A percentile compares a stretch with the other conserved stretches of the same genome.
These are phyloP conservation scores for Phenacoccus solenopsis DNA, from an alignment of 1,140 invertebrate species.

Conservation along the genomic window DNA sequence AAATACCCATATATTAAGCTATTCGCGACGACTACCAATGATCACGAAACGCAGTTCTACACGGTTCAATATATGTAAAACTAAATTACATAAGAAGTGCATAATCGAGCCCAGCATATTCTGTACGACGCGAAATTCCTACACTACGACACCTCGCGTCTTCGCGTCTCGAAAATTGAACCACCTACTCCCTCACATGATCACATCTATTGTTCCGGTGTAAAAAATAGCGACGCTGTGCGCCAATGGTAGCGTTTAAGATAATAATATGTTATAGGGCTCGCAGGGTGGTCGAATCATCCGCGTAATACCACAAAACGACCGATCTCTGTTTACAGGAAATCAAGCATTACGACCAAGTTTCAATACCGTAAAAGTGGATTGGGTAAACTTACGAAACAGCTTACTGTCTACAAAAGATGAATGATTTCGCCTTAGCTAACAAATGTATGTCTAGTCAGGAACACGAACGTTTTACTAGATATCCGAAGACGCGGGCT, in stretches of 20 bases:
- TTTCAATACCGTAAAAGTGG: not conserved
- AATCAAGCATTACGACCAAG: constrained; percentile 3
- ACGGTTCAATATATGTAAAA: not conserved
- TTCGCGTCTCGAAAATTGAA: too few relatives aligned
- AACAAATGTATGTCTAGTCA: constrained; percentile 15
- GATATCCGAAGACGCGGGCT: not conserved
- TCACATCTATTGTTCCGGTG: not conserved
- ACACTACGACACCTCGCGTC: too few relatives aligned
- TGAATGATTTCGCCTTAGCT: constrained; percentile 14
- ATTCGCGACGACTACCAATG: not conserved
- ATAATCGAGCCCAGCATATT: too few relatives aligned
- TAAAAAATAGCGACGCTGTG: not conserved
- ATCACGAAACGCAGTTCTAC: not conserved
- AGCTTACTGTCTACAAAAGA: constrained; percentile 15
- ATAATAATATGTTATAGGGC: not conserved
- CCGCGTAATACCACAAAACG: constrained; percentile 11
- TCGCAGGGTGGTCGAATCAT: constrained; percentile 9
- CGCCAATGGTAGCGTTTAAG: not conserved
- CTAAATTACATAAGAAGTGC: not conserved
- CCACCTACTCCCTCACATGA: too few relatives aligned
- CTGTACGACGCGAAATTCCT: too few relatives aligned
- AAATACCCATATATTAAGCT: not conserved
- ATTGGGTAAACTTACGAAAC: not conserved
- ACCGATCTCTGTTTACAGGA: constrained; percentile 16
- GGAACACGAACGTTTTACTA: not conserved